These are phyloP conservation scores for Trichoplax adhaerens DNA, from an alignment of 37 sponge, comb jelly and placozoan genomes.

Conservation along the genomic window DNA sequence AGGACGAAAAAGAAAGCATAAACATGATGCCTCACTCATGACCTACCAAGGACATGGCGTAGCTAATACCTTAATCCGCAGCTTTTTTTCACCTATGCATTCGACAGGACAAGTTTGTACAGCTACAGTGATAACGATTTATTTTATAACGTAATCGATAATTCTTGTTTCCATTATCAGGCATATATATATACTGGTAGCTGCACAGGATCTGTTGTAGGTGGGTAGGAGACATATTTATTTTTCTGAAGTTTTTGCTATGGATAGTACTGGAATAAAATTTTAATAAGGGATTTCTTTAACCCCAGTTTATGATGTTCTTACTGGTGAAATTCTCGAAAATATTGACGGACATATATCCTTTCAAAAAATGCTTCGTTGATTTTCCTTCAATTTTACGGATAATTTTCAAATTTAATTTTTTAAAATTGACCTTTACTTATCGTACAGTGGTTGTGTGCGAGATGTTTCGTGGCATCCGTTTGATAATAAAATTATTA, in stretches of 20 bases:
- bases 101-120: slow-evolving; percentile 61
- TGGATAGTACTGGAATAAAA: neutral
- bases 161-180: slow-evolving; percentile 7
- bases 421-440: slow-evolving; percentile 3
- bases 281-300: too few species aligned
- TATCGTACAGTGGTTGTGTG: slow-evolving; percentile 12
- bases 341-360: slow-evolving; percentile 5
- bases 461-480: slow-evolving; percentile 83
- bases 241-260: neutral
- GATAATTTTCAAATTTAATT: too few species aligned
- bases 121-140: neutral
- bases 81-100: slow-evolving; percentile 53
- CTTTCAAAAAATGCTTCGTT: neutral
- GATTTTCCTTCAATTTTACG: slow-evolving; percentile 1
- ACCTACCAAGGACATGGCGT: slow-evolving; percentile 81
- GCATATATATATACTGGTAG: slow-evolving; percentile 55
- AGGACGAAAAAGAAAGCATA: slow-evolving; percentile 2
- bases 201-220: slow-evolving; percentile 30
- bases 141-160: neutral
- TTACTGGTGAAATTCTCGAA: slow-evolving; percentile 46
- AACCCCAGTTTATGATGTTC: slow-evolving; percentile 37
- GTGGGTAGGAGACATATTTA: slow-evolving; percentile 17
- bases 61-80: slow-evolving; percentile 51
- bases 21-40: slow-evolving; percentile 66
- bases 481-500: neutral